phyloP scores from a whole-genome alignment of 2,113 vertebrate species.

The Gobio gobio region DNA sequence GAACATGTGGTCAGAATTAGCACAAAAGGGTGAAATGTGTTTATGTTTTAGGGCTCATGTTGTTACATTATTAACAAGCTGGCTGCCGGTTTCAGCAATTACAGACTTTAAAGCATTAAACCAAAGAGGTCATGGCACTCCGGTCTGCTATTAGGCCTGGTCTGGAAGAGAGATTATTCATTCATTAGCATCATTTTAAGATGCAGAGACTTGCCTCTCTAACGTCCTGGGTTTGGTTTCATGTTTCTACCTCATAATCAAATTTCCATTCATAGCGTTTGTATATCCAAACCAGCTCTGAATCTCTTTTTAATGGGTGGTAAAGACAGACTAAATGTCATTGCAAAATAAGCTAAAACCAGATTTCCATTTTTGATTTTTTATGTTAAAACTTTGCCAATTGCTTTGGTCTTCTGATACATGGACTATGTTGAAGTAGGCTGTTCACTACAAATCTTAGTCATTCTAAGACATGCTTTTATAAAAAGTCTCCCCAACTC shows the following conservation, averaged over 20 bases:
- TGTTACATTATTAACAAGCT: conserved; percentile 14
- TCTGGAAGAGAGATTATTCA: conserved; percentile 2
- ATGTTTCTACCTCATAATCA: conserved; percentile 35
- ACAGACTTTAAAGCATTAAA: conserved; percentile 42
- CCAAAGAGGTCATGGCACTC: conserved; percentile 26
- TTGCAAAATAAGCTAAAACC: conserved; percentile 18
- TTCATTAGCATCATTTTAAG: conserved; percentile 33
- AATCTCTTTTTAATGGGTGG: not conserved
- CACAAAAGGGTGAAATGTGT: not conserved
- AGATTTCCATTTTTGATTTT: conserved; percentile 36
- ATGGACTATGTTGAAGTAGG: not conserved
- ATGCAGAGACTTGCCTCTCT: conserved; percentile 15
- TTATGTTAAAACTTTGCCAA: not conserved
- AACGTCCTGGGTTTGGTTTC: not conserved
- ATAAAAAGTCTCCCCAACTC: not conserved
- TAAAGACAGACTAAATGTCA: not conserved
- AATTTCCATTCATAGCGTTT: not conserved
- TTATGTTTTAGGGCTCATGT: conserved; percentile 14
- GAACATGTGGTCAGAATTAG: not conserved
- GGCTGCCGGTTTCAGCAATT: conserved; percentile 33
- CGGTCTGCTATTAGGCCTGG: not conserved
- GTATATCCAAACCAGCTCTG: not conserved
- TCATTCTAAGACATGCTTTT: not conserved
- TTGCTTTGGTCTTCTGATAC: conserved; percentile 10
- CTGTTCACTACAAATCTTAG: not conserved